Evolutionary conservation across 2,113 vertebrate genomes (phyloP), one percentile per base, ranked within the genome.

Genomic region (Lophochroa leadbeateri): DNA sequence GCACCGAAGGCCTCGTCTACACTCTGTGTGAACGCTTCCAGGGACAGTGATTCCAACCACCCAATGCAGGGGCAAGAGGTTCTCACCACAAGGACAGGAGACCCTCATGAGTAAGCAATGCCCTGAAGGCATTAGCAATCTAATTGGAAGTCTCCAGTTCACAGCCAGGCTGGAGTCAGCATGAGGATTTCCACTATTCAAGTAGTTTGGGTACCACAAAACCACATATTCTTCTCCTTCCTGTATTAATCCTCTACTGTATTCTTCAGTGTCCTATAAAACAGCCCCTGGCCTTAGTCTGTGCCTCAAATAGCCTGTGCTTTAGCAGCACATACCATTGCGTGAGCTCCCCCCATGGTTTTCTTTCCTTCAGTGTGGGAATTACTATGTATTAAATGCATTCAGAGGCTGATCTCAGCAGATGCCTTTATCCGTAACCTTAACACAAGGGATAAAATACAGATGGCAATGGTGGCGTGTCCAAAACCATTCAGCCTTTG

Each of bases 1-100:
- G 20, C 21, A 35, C 57, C 24, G 33, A 58, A 21, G 52, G 21
- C 13, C 33, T 58, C 3, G 0, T 15, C 57, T 58, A 24, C 31
- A 35, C 4, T 0, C 33, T 24, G 4, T 58, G 57, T 58, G 57
- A 58, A 35, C 33, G 35, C 57, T 35, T 58, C 13, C 57, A 58
- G 33, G 33, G 33, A 58, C 13, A 24, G 33, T 24, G 57, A 58
- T 58, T 35, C 21, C 57, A 58, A 21, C 29, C 1, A 0, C 50
- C 24, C 28, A 44, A 39, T 0, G 1, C 1, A 0, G 60, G 24
- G n/a, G 11, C 39, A 61, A 55, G 60, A 55, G 23, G 13, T 49
- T 55, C 74, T 60, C 52, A 13, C n/a, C 25, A 7, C 0, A 3
- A 35, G n/a, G 29, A 12, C 14, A 23, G 72, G 61, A 68, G 58